These are phyloP conservation scores for Nephrotoma flavescens DNA, from an alignment of 2,888 invertebrate genomes.

Conservation along the genomic window DNA sequence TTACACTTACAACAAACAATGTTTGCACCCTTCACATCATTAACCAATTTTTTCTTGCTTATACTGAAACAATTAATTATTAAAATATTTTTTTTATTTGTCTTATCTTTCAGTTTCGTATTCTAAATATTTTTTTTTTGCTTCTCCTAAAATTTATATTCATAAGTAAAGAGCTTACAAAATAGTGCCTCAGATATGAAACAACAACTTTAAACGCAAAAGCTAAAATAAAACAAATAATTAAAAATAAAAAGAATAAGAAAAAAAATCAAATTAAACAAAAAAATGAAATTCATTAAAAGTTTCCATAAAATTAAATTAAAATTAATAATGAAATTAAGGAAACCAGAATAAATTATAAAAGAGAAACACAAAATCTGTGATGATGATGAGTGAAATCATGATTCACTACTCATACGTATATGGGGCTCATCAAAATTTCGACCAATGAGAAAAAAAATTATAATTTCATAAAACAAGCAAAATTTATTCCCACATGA, in stretches of 20 bases:
- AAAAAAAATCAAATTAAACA: background rate
- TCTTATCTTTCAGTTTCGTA: too few relatives aligned
- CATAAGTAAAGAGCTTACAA: conserved; percentile 8
- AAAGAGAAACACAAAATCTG: background rate
- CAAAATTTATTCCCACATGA: too few relatives aligned
- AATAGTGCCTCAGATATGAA: conserved; percentile 7
- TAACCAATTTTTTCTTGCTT: background rate
- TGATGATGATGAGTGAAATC: too few relatives aligned
- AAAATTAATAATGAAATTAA: background rate
- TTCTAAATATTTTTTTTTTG: background rate
- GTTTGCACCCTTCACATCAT: background rate
- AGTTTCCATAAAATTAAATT: background rate
- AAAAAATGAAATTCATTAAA: background rate
- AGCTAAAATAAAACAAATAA: background rate
- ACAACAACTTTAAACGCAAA: conserved; percentile 2
- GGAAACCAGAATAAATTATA: background rate
- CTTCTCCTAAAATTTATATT: background rate
- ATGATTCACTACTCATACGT: too few relatives aligned
- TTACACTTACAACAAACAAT: too few relatives aligned
- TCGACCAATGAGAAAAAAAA: too few relatives aligned
- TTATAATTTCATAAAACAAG: too few relatives aligned
- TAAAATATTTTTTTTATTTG: background rate
- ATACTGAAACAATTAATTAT: background rate
- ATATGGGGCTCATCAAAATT: too few relatives aligned
- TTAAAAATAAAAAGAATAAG: background rate